A percentile compares a stretch with the other conserved stretches of the same genome.
These are phyloP conservation scores for Ditula angustiorana DNA, from an alignment of 2,888 invertebrate species.

Conservation along the genomic window DNA sequence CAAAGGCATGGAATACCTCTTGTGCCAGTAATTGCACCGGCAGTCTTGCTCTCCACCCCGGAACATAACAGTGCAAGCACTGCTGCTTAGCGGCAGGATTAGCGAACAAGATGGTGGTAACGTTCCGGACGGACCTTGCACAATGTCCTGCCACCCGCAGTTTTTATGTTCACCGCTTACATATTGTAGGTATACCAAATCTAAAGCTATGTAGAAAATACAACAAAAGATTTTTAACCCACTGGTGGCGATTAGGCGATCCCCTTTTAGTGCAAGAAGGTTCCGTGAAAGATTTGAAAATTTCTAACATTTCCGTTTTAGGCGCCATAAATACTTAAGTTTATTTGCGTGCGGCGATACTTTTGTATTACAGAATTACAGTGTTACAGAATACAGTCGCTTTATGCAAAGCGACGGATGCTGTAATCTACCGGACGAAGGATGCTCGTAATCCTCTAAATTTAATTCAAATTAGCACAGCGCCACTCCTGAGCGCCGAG, in stretches of 20 bases:
- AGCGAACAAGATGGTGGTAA: too few species aligned
- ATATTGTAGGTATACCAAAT: too few species aligned
- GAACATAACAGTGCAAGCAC: too few species aligned
- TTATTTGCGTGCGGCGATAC: constrained; percentile 34
- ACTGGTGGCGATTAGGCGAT: constrained; percentile 17
- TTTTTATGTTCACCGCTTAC: too few species aligned
- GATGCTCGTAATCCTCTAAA: constrained; percentile 56
- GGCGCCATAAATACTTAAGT: constrained; percentile 38
- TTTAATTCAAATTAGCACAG: constrained; percentile 69
- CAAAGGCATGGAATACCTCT: too few species aligned
- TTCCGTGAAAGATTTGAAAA: constrained; percentile 11
- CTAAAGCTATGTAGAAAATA: not conserved
- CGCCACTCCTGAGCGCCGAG: constrained; percentile 49
- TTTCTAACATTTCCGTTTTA: constrained; percentile 18
- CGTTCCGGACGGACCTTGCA: too few species aligned
- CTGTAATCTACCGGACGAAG: constrained; percentile 52
- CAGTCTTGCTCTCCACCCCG: too few species aligned
- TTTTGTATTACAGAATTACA: constrained; percentile 33
- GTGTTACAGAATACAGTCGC: constrained; percentile 33
- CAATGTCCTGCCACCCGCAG: too few species aligned
- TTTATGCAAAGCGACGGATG: constrained; percentile 41
- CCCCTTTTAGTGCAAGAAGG: constrained; percentile 18
- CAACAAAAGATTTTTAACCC: not conserved
- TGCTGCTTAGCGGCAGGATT: too few species aligned
- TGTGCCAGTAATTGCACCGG: too few species aligned